A percentile compares a stretch with the other conserved stretches of the same genome.
Evolutionary conservation across 2,888 invertebrate species (phyloP).

Genomic region (Willowsia nigromaculata): DNA sequence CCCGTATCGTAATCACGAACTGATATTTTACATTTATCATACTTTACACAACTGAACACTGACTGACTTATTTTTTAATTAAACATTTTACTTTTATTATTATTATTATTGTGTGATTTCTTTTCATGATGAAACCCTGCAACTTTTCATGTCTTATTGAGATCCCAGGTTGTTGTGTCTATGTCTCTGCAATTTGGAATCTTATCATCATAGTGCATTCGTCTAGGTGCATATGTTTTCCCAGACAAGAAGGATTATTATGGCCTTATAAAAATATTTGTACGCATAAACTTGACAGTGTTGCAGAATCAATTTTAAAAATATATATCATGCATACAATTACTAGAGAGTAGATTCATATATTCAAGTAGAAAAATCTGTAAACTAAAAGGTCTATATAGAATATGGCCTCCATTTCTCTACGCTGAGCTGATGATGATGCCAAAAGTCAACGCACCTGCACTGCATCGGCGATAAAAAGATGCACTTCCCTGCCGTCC

Average conservation of each 20-base stretch:
- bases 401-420: background rate
- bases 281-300: background rate
- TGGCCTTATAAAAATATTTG: background rate
- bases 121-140: background rate
- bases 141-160: too few relatives aligned
- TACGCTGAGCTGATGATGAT: slow-evolving; percentile 15
- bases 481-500: slow-evolving; percentile 44
- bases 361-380: background rate
- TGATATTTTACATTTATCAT: slow-evolving; percentile 51
- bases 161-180: background rate
- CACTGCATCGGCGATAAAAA: slow-evolving; percentile 32
- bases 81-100: too few relatives aligned
- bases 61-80: slow-evolving; percentile 48
- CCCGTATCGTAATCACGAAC: slow-evolving; percentile 69
- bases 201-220: background rate
- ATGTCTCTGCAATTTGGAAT: background rate
- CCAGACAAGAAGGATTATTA: background rate
- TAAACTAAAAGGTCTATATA: too few relatives aligned
- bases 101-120: background rate
- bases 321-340: background rate
- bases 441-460: slow-evolving; percentile 56
- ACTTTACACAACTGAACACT: background rate
- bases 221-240: background rate
- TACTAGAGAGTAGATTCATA: background rate
- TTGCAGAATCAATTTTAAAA: background rate